phyloP scores from a whole-genome alignment of 1,140 invertebrate genomes.

The Trichonephila inaurata region DNA sequence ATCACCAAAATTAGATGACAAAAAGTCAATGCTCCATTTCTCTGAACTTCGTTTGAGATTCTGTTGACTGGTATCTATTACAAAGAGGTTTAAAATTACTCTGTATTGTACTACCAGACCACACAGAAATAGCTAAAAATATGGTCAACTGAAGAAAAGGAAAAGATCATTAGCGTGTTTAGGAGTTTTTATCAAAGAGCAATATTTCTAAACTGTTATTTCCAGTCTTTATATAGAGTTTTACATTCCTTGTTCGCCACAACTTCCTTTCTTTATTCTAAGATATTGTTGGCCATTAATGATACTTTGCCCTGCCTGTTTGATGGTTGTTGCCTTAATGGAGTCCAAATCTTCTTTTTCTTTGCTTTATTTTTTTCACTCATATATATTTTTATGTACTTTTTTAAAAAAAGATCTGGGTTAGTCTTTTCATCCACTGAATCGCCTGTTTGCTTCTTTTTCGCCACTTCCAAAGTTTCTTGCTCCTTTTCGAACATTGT shows the following conservation, averaged over 20 bases:
- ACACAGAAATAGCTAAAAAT: background rate
- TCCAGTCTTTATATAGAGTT: background rate
- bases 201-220: background rate
- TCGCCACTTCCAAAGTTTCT: background rate
- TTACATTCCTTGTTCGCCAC: background rate
- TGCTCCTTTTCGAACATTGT: background rate
- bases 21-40: no score
- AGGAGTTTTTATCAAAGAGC: background rate
- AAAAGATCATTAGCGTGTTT: background rate
- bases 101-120: background rate
- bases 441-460: background rate
- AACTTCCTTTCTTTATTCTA: background rate
- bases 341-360: background rate
- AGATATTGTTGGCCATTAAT: background rate
- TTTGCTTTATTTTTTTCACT: background rate
- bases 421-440: background rate
- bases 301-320: constrained; percentile 10
- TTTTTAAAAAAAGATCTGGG: background rate
- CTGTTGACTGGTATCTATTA: background rate
- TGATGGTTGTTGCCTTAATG: background rate
- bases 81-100: background rate
- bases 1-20: no score
- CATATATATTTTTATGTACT: background rate
- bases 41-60: background rate
- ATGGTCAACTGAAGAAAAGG: background rate